A percentile compares a stretch with the other conserved stretches of the same genome.
phyloP scores from a whole-genome alignment of 2,888 invertebrate species.

The Opisthograptis luteolata region DNA sequence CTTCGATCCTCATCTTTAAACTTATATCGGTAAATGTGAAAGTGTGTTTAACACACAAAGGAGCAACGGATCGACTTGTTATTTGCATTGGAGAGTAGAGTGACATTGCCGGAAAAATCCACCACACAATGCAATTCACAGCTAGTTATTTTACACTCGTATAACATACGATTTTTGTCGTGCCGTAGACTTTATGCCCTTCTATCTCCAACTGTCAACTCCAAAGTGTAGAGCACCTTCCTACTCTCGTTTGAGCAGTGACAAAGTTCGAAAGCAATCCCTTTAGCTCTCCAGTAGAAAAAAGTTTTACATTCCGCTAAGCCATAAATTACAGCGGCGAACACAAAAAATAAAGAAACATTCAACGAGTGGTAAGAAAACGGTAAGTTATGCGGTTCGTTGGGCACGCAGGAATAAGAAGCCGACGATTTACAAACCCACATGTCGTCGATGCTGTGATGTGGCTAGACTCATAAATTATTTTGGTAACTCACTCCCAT shows the following conservation, averaged over 20 bases:
- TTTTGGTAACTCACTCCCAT: constrained; percentile 19
- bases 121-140: too few species aligned
- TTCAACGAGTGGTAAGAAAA: constrained; percentile 60
- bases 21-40: too few species aligned
- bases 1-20: too few species aligned
- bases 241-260: not conserved
- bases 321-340: constrained; percentile 62
- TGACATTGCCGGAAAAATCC: too few species aligned
- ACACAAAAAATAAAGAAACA: constrained; percentile 55
- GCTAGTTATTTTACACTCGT: too few species aligned
- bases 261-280: not conserved
- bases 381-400: constrained; percentile 68
- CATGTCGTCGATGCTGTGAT: constrained; percentile 42
- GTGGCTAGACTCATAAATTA: constrained; percentile 19
- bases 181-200: too few species aligned
- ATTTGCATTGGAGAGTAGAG: too few species aligned
- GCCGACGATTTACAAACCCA: constrained; percentile 45
- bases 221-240: too few species aligned
- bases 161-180: too few species aligned
- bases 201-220: too few species aligned
- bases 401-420: constrained; percentile 59
- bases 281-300: not conserved
- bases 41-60: too few species aligned
- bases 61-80: too few species aligned
- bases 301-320: constrained; percentile 48